Base-by-base conservation (phyloP, 53 echinoderm and acorn worm species). In the Antedon mediterranea region DNA sequence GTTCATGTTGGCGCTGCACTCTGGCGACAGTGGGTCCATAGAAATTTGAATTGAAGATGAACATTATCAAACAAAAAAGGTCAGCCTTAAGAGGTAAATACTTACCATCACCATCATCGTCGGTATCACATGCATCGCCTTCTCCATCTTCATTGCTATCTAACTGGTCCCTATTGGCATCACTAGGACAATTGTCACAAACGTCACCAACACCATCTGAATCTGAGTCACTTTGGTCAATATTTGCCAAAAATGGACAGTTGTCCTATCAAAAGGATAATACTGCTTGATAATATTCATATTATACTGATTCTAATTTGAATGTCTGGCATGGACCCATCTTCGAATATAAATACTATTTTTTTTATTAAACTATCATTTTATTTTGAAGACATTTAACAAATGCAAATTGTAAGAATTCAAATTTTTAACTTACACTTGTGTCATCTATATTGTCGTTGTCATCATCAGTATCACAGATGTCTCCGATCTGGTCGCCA, bases 71-170 rank as follows among this genome's bases (percentile, higher is more conserved):
- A n/a, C n/a, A n/a, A n/a, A n/a, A n/a, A n/a, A n/a, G n/a, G n/a
- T n/a, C n/a, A n/a, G n/a, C n/a, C n/a, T n/a, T n/a, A n/a, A n/a
- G n/a, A n/a, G n/a, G n/a, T n/a, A n/a, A 28, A 28, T 31, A 74
- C 88, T 31, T 84, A 90, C 95, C 95, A 84, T 95, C 95, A 43
- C 87, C 77, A 79, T 95, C 92, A 41, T 84, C 86, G 74, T 92
- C 89, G 43, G 31, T 15, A 43, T 89, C 89, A 75, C 92, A 92
- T 34, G 41, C 89, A 80, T 92, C 89, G 9, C 92, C 92, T 28
- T 74, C 57, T n/a, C 92, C 89, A 34, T 92, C 92, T 14, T 84
- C 86, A 74, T 92, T 87, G 5, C 81, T 92, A 70, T 92, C 86
- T 14, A 82, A 32, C 74, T 89, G 89, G 34, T 84, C 78, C 0